phyloP scores from a whole-genome alignment of 2,113 vertebrate species.

The Shinisaurus crocodilurus region DNA sequence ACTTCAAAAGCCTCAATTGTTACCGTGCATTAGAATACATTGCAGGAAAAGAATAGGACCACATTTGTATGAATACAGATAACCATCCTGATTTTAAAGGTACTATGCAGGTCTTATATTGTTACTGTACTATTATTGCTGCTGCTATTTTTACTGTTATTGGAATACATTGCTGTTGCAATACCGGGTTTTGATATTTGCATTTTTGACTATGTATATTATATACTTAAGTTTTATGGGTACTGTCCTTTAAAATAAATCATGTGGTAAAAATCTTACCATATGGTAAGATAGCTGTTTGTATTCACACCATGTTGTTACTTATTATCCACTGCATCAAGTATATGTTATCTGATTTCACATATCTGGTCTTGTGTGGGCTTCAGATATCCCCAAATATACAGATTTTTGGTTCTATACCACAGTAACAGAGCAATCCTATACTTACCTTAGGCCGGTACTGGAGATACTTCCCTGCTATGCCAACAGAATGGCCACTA shows the following conservation, averaged over 20 bases:
- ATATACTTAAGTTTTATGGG: background rate
- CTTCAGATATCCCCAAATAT: background rate
- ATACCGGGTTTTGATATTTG: background rate
- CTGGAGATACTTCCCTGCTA: background rate
- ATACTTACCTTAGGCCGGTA: no score
- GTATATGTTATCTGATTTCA: background rate
- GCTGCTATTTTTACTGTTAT: background rate
- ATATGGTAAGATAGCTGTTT: background rate
- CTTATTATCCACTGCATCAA: background rate
- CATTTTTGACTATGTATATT: background rate
- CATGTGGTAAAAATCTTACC: background rate
- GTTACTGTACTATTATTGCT: background rate
- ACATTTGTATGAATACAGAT: background rate
- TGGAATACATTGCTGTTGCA: background rate
- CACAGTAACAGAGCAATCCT: background rate
- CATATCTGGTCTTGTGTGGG: background rate
- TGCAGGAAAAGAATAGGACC: background rate
- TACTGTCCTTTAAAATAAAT: background rate
- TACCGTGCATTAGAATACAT: background rate
- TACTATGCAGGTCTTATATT: background rate
- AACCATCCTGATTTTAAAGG: background rate
- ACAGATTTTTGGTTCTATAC: background rate
- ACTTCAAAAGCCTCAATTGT: background rate
- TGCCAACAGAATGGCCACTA: background rate
- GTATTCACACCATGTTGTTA: background rate